Base-by-base conservation (phyloP, 1,140 invertebrate genomes). In the Danaus plexippus region DNA sequence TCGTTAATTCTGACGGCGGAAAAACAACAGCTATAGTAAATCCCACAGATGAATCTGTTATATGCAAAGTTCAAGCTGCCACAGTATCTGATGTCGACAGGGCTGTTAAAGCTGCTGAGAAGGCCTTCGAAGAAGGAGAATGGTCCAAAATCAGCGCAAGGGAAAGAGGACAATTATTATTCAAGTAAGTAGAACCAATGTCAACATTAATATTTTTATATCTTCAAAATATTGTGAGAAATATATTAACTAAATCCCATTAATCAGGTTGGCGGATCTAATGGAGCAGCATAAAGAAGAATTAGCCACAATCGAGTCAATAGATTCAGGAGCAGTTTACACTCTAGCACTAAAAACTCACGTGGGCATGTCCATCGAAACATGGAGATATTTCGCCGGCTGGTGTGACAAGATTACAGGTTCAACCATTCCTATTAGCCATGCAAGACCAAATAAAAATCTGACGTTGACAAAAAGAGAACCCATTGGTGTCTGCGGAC, bases 381-480 rank as follows among this genome's bases (percentile, higher is more conserved):
- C 94, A 0, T 97, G 94, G 94, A 87, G 94, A 9, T 97, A 97
- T 71, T 97, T 96, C 80, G 95, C 96, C 11, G 96, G 97, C 2
- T 98, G 95, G 94, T 93, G 95, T 47, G 97, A 98, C 80, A 99
- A 99, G 80, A 96, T 97, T 44, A 92, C 96, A 71, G 98, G 98
- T 0, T 90, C 93, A 56, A 97, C 95, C 0, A 95, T 99, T 58
- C 97, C 97, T 47, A 95, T 94, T 70, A 94, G 88, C 60, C 94
- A 94, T 47, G 96, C 97, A 0, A 87, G 97, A 54, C 97, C 97
- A 1, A 98, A 97, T 75, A 91, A 78, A 45, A 97, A 97, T 80
- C 85, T 98, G 0, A 93, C 94, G 0, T 92, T 96, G 53, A 98
- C 97, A 0, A 92, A 92, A 71, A 93, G 93, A 65, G 97, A 98